Evolutionary conservation across 2,888 invertebrate species (phyloP), one percentile per base, ranked within the genome.

Genomic region (Chouioia cunea): DNA sequence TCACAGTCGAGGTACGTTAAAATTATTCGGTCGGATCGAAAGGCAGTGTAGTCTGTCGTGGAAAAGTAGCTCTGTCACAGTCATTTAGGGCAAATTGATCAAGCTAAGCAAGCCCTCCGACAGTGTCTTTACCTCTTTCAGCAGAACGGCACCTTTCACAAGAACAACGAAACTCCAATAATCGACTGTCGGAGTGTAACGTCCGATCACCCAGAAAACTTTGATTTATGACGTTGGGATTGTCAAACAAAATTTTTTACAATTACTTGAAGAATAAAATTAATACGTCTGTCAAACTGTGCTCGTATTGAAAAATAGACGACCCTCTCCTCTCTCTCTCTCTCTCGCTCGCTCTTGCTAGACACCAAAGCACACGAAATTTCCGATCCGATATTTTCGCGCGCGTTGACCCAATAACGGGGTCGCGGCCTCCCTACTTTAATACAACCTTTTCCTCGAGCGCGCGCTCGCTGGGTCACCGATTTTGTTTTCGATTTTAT

Each of bases 381-480:
- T 36, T 48, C 20, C 27, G n/a, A 62, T 56, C 48, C 27, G 43
- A 62, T 36, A 36, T 56, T 56, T 62, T 48, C 14, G 44, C 53
- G 65, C 65, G 48, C 65, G 59, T 65, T 65, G 70, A 70, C 70
- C 65, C 65, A 65, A 70, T 70, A 70, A 65, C 12, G 59, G 36
- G 67, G 67, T 67, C 67, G 54, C 60, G 65, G 47, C 16, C 63
- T 36, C 36, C 36, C 36, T 36, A 36, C 36, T 36, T 36, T 36
- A n/a, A n/a, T n/a, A n/a, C n/a, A n/a, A 12, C 36, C 36, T 1
- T 6, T 36, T n/a, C n/a, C 36, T 36, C 36, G 27, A 27, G 27
- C 27, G 27, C 27, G 36, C 36, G 36, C n/a, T 43, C 58, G 36
- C 70, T 65, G 54, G 70, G 70, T 70, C 67, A 67, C 67, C 47